phyloP scores from a whole-genome alignment of 2,888 invertebrate species.

The Ramazzottius varieornatus region DNA sequence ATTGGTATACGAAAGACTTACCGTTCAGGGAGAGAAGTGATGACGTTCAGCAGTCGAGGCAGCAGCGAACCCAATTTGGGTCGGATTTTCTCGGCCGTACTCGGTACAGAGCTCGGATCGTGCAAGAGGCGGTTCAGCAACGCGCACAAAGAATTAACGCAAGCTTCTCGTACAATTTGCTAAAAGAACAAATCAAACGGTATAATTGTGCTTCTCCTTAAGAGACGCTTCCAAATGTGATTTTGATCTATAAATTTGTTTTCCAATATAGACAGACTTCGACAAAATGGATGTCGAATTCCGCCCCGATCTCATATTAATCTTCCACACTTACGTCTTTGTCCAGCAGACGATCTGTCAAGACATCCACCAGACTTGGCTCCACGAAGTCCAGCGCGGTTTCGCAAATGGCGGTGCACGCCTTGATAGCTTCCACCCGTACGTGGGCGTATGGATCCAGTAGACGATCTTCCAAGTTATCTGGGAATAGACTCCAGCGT shows the following conservation, averaged over 20 bases:
- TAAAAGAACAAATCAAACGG: not conserved
- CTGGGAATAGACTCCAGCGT: too few relatives aligned
- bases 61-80: not conserved
- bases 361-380: not conserved
- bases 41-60: not conserved
- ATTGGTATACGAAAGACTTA: not conserved
- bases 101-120: not conserved
- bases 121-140: not conserved
- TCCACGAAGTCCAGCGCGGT: not conserved
- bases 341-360: not conserved
- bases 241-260: not conserved
- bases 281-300: too few relatives aligned
- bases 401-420: not conserved
- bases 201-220: too few relatives aligned
- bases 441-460: not conserved
- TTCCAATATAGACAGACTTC: too few relatives aligned
- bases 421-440: not conserved
- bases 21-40: not conserved
- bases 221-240: too few relatives aligned
- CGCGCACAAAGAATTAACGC: not conserved
- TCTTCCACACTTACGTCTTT: not conserved
- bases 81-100: not conserved
- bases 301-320: too few relatives aligned
- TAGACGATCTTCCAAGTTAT: not conserved
- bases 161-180: not conserved